A percentile compares a stretch with the other conserved stretches of the same genome.
Conservation (phyloP, 1,140 invertebrate species). For the Orchestia grillus region DNA sequence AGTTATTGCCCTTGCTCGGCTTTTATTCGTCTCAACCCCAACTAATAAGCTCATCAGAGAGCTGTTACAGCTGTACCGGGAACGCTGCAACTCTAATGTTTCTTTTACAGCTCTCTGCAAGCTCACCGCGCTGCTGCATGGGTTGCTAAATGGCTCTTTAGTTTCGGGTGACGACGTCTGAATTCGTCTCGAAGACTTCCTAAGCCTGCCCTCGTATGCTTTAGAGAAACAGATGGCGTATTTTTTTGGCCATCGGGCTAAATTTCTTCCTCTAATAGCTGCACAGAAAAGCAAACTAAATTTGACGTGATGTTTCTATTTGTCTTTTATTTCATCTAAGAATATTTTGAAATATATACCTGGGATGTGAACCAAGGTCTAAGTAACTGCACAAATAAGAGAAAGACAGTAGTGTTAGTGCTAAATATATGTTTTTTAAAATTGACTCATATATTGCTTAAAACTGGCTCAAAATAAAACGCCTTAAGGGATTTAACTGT, state of each 20-base stretch:
- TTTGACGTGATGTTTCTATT: background rate
- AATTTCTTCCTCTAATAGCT: background rate
- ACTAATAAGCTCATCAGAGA: background rate
- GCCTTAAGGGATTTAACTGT: background rate
- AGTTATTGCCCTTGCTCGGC: background rate
- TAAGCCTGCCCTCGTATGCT: background rate
- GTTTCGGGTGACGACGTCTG: background rate
- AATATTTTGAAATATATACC: background rate
- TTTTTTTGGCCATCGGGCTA: background rate
- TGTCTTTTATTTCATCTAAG: background rate
- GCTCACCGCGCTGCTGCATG: background rate
- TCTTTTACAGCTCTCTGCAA: background rate
- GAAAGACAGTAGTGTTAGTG: background rate
- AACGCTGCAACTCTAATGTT: background rate
- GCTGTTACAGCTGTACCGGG: conserved; percentile 20
- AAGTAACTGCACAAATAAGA: background rate
- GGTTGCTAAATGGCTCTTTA: background rate
- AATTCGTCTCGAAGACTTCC: background rate
- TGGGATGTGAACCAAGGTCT: background rate
- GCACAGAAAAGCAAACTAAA: background rate
- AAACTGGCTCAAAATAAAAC: too few species aligned
- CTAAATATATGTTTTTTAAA: background rate
- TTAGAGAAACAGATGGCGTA: background rate
- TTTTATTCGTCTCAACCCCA: background rate
- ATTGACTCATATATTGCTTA: background rate